Conservation (phyloP, 2,113 vertebrate genomes). For the Oceanites oceanicus region DNA sequence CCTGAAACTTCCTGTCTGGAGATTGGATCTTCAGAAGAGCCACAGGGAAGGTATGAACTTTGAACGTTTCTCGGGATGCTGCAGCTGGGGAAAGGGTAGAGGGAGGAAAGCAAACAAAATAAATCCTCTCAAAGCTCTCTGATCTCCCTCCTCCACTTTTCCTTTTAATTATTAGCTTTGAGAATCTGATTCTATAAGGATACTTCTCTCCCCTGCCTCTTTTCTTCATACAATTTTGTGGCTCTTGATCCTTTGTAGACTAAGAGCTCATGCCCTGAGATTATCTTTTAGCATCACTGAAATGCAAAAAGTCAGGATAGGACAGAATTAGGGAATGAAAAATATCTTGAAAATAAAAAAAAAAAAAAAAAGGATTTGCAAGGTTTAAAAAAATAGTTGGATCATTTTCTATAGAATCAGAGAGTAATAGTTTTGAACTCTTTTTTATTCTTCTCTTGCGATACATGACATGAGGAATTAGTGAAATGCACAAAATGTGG, state of each 20-base stretch:
- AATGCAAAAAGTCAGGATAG: neutral
- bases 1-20: neutral
- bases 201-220: neutral
- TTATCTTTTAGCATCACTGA: neutral
- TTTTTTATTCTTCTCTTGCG: neutral
- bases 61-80: neutral
- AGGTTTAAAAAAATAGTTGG: neutral
- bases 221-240: neutral
- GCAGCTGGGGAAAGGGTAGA: neutral
- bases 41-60: neutral
- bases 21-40: neutral
- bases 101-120: neutral
- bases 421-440: neutral
- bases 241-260: neutral
- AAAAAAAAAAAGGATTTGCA: neutral
- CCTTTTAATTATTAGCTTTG: constrained; percentile 6
- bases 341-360: neutral
- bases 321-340: neutral
- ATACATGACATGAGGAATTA: neutral
- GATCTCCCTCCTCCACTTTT: neutral
- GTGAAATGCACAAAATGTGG: neutral
- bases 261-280: neutral
- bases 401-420: neutral
- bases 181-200: neutral
- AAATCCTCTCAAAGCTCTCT: neutral